A percentile compares a stretch with the other conserved stretches of the same genome.
Conservation (phyloP, 2,113 vertebrate species). For the Triplophysa tibetana region DNA sequence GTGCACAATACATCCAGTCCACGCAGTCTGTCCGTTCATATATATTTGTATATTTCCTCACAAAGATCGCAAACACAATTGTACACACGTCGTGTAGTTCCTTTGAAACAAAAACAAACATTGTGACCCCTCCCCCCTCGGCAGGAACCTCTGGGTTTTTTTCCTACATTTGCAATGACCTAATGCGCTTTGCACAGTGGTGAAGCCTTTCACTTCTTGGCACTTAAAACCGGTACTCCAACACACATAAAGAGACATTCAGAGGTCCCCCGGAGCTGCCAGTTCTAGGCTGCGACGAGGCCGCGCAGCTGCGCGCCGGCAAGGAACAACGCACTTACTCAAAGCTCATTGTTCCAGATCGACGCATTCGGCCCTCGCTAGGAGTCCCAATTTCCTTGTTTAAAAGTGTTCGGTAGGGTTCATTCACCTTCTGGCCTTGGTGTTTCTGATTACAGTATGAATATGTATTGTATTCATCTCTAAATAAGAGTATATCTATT, state of each 20-base stretch:
- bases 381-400: constrained; percentile 59
- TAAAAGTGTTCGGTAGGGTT: constrained; percentile 51
- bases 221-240: constrained; percentile 80
- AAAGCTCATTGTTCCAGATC: constrained; percentile 69
- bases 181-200: constrained; percentile 97
- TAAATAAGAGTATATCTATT: constrained; percentile 44
- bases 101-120: constrained; percentile 65
- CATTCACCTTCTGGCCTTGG: constrained; percentile 70
- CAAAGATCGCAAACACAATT: neutral
- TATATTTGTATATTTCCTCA: neutral
- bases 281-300: constrained; percentile 72
- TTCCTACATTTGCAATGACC: constrained; percentile 83
- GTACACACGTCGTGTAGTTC: constrained; percentile 6
- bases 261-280: constrained; percentile 69
- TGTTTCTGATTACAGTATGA: constrained; percentile 54
- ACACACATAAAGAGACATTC: constrained; percentile 77
- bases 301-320: constrained; percentile 65
- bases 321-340: constrained; percentile 61
- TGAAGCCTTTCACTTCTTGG: constrained; percentile 86
- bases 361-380: constrained; percentile 45
- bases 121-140: constrained; percentile 21
- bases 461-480: constrained; percentile 59
- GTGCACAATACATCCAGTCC: constrained; percentile 10
- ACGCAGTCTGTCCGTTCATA: constrained; percentile 9
- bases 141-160: constrained; percentile 54